These are phyloP conservation scores for Madoqua kirkii DNA, from an alignment of 2,113 vertebrate species.

Conservation along the genomic window DNA sequence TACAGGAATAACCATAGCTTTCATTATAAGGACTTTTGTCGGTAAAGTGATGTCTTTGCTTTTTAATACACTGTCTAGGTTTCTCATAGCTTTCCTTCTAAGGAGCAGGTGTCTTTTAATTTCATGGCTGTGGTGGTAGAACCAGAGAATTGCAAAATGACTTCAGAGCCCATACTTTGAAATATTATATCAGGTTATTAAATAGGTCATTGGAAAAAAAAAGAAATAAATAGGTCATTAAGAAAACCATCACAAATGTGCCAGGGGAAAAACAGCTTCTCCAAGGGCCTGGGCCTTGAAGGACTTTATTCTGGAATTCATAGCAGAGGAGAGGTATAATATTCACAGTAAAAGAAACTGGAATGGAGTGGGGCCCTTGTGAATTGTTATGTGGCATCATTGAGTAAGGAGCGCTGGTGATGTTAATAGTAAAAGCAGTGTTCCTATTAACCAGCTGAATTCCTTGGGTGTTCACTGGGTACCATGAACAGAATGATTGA, in stretches of 20 bases:
- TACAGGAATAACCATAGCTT: not conserved
- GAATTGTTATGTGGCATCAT: accelerated
- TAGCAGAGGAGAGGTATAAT: accelerated
- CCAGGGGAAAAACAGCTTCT: not conserved
- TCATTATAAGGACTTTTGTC: not conserved
- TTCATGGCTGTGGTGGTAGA: not conserved
- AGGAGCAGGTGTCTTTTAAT: not conserved
- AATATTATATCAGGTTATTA: not conserved
- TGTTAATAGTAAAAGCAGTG: not conserved
- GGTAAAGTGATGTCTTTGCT: not conserved
- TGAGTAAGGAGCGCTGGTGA: not conserved
- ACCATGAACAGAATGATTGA: accelerated
- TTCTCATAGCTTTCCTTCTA: not conserved
- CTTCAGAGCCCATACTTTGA: not conserved
- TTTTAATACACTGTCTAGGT: not conserved
- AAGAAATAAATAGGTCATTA: not conserved
- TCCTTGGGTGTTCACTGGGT: not conserved
- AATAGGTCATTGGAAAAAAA: not conserved
- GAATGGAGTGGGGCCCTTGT: too few species aligned
- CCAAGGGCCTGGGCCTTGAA: accelerated
- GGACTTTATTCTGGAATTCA: not conserved
- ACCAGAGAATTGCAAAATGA: not conserved
- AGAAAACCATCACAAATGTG: not conserved
- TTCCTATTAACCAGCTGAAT: not conserved
- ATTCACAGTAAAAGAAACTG: too few species aligned